phyloP scores from a whole-genome alignment of 2,113 vertebrate genomes.

The Nesospiza acunhae region DNA sequence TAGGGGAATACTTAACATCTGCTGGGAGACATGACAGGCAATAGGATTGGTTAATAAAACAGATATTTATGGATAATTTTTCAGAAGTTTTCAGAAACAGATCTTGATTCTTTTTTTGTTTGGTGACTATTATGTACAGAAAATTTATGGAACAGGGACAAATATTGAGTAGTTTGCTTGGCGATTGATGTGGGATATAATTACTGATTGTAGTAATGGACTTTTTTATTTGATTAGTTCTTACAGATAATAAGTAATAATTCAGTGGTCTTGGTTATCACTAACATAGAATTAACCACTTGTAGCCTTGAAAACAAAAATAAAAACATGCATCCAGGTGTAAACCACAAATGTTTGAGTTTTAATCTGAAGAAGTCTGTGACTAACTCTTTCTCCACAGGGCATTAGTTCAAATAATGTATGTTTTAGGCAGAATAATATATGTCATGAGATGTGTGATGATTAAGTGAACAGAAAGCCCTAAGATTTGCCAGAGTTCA shows the following conservation, averaged over 20 bases:
- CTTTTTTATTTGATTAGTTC: neutral
- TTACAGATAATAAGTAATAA: neutral
- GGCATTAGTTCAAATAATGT: neutral
- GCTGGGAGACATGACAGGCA: neutral
- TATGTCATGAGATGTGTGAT: neutral
- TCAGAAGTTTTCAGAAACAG: neutral
- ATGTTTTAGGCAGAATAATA: neutral
- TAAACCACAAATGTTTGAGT: neutral
- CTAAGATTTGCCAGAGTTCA: neutral
- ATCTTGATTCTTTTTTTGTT: neutral
- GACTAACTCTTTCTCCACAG: neutral
- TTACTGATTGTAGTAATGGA: neutral
- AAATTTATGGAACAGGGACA: neutral
- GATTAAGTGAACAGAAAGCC: neutral
- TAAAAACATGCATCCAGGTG: neutral
- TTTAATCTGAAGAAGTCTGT: neutral
- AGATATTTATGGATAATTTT: constrained; percentile 29
- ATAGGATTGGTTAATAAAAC: neutral
- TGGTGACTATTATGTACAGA: neutral
- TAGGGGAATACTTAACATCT: neutral
- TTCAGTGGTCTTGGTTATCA: neutral
- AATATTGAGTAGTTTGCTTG: neutral
- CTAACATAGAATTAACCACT: neutral
- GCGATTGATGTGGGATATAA: neutral
- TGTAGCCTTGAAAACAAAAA: neutral